phyloP scores from a whole-genome alignment of 2,888 invertebrate species.

The Spicauda simplicius region DNA sequence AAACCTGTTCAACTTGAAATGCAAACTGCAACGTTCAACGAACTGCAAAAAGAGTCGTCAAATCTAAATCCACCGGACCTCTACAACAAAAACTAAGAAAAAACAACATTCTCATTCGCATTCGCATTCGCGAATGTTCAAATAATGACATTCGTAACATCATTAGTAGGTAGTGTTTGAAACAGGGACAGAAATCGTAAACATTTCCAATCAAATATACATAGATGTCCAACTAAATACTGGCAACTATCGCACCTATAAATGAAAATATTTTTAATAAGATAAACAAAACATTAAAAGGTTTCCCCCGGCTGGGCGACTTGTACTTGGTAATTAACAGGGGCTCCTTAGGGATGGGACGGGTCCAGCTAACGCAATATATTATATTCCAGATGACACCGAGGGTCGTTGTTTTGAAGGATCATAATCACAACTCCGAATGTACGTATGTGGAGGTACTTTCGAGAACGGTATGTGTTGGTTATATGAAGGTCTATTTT shows the following conservation, averaged over 20 bases:
- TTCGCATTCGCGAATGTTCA: no score
- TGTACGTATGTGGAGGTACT: constrained; percentile 42
- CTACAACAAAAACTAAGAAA: no score
- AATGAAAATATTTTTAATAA: constrained; percentile 45
- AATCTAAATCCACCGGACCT: no score
- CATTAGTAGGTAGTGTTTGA: no score
- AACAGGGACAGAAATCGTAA: no score
- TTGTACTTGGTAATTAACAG: constrained; percentile 88
- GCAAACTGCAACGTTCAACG: no score
- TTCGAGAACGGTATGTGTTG: constrained; percentile 23
- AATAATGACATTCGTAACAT: no score
- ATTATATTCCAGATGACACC: constrained; percentile 82
- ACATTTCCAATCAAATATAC: no score
- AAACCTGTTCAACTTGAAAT: no score
- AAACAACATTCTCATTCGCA: no score
- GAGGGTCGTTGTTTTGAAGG: constrained; percentile 73
- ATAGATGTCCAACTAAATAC: neutral
- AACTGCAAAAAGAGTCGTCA: no score
- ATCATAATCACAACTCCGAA: constrained; percentile 66
- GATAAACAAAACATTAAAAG: constrained; percentile 72
- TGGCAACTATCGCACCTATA: neutral
- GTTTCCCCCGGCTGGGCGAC: constrained; percentile 68
- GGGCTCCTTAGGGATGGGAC: constrained; percentile 77
- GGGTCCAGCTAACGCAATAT: constrained; percentile 77
- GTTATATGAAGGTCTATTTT: no score